Evolutionary conservation across 2,888 invertebrate species (phyloP).

Genomic region (Podabrus alpinus): DNA sequence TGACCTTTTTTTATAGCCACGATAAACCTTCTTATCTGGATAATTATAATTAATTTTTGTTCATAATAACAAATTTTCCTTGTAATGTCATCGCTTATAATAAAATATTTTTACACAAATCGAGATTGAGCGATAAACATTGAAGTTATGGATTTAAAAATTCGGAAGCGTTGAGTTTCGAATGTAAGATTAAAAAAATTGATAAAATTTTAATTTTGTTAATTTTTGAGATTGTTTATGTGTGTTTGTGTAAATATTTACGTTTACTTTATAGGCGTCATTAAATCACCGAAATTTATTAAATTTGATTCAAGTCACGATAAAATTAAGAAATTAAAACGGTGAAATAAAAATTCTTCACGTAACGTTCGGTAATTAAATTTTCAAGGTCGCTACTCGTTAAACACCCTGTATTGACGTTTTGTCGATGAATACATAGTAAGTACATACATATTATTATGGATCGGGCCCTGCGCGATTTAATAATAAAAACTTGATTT

Average conservation of each 20-base stretch:
- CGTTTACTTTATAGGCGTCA: slow-evolving; percentile 14
- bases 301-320: slow-evolving; percentile 6
- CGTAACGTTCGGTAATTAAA: background rate
- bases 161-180: background rate
- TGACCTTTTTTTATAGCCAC: slow-evolving; percentile 24
- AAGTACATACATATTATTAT: no score
- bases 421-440: no score
- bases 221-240: background rate
- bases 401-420: background rate
- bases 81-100: slow-evolving; percentile 14
- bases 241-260: background rate
- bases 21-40: slow-evolving; percentile 27
- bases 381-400: background rate
- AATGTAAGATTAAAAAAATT: background rate
- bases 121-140: background rate
- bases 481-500: slow-evolving; percentile 8
- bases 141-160: background rate
- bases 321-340: slow-evolving; percentile 8
- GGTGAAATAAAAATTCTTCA: slow-evolving; percentile 11
- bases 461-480: background rate
- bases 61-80: background rate
- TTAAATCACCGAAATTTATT: slow-evolving; percentile 12
- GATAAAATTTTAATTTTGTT: background rate
- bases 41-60: slow-evolving; percentile 31
- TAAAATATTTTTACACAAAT: background rate